Evolutionary conservation across 1,140 invertebrate genomes (phyloP), one percentile per base, ranked within the genome.

Genomic region (Homarus americanus): DNA sequence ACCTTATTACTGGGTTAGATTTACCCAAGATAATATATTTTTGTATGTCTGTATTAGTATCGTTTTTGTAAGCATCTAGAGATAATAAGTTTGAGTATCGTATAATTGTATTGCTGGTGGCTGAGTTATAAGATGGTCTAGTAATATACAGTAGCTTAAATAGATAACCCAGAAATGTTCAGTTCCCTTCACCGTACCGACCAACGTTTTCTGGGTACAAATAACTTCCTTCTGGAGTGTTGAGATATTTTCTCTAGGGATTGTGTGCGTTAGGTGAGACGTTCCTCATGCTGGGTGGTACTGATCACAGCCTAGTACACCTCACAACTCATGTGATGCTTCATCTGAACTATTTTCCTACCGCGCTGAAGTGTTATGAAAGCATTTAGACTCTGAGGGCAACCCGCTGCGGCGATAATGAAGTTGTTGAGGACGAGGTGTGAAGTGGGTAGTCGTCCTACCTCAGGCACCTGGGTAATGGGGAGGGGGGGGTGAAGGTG

Each of bases 391-490:
- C 44, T 49, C 44, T 5, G 12, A 7, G 5, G 12, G 5, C 58
- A 24, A 20, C 3, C 12, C 4, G 3, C 20, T 17, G 1, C 12
- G 58, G 0, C 58, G 4, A 20, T 63, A 63, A 63, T 63, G 58
- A 63, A 20, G 58, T 20, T 63, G 12, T 63, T 15, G 20, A 63
- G 58, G 58, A 63, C 58, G 58, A 24, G 63, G n/a, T 69, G 72
- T 32, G 69, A 66, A 58, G 38, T 24, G 34, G 72, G 34, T 66
- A 28, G 58, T 69, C 63, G 66, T 80, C 78, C 12, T 88, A 80
- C 86, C 63, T 82, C 78, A 44, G 78, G 75, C 63, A 87, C 76
- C 75, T 66, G 53, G 53, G 66, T 63, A 58, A 17, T 58, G 44
- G 32, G 82, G 53, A 41, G 38, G 40, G 44, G 32, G 34, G 53